phyloP scores from a whole-genome alignment of 2,797 vertebrate genomes.

The Eutrigla gurnardus region DNA sequence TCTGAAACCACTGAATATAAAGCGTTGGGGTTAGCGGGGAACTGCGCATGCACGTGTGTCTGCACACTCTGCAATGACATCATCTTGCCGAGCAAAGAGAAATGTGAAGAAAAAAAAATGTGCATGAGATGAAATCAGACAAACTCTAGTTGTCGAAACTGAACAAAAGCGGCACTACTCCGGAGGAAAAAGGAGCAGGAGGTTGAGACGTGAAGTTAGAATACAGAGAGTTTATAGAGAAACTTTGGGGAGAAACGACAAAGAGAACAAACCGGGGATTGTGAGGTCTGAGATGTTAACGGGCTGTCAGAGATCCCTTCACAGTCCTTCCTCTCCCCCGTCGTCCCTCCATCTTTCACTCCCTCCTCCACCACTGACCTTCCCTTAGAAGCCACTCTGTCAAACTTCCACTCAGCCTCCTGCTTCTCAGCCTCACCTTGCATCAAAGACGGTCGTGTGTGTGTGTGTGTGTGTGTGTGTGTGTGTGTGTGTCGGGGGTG shows the following conservation, averaged over 20 bases:
- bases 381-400: slow-evolving; percentile 56
- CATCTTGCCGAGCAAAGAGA: slow-evolving; percentile 44
- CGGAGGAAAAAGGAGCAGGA: neutral
- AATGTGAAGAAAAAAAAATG: slow-evolving; percentile 32
- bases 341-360: slow-evolving; percentile 28
- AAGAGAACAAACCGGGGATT: slow-evolving; percentile 65
- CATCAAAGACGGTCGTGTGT: slow-evolving; percentile 56
- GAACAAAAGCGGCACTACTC: slow-evolving; percentile 9
- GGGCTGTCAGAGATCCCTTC: slow-evolving; percentile 61
- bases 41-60: neutral
- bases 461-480: too few species aligned
- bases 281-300: slow-evolving; percentile 69
- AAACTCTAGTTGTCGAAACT: slow-evolving; percentile 26
- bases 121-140: slow-evolving; percentile 27
- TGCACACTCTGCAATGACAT: slow-evolving; percentile 64
- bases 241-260: slow-evolving; percentile 34
- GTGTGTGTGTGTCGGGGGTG: neutral
- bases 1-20: slow-evolving; percentile 73
- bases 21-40: slow-evolving; percentile 60
- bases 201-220: neutral
- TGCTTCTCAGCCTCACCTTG: slow-evolving; percentile 54
- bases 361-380: slow-evolving; percentile 56
- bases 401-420: slow-evolving; percentile 57
- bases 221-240: slow-evolving; percentile 23
- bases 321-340: slow-evolving; percentile 42